Base-by-base conservation (phyloP, 1,140 invertebrate genomes). In the Macrocentrus cingulum region DNA sequence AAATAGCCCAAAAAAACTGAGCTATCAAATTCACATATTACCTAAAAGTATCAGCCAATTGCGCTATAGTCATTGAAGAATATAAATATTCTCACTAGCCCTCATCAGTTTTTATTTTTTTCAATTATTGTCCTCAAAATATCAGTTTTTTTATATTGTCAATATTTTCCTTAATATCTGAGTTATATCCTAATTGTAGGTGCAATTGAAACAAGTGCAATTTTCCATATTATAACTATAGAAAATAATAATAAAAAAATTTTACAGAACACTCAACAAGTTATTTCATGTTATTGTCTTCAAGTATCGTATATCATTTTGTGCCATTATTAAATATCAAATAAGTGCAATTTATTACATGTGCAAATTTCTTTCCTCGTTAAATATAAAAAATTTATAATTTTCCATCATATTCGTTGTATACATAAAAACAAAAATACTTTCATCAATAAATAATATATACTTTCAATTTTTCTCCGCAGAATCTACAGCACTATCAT, bases 31-130 rank as follows among this genome's bases (percentile, higher is more conserved):
- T 34, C 32, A 36, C 37, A 36, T 32, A 11, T 39, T 70, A 71
- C 69, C 72, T 70, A 76, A 78, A 75, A 76, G 72, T 74, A 61
- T 67, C 72, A 75, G 74, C 61, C 46, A 66, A 72, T 68, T 37
- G 65, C 61, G 59, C 66, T 62, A 61, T 49, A 60, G n/a, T 45
- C 54, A 6, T 48, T 19, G 15, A 15, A 8, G 7, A 29, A 25
- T 20, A 39, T 56, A n/a, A 49, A 23, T 57, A 46, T 22, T 13
- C 22, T 13, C 48, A 34, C 18, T 46, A 36, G 34, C 13, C 37
- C 23, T 42, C 19, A 29, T 13, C 16, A 52, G 20, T 53, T 18
- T 20, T 2, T 13, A 9, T 42, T 18, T 54, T 19, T 45, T 19
- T 46, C 7, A 25, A 13, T 48, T 25, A 39, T 39, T 32, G 25